Percentiles rank a stretch among this genome's conserved stretches.
These are phyloP conservation scores for Bibio marci DNA, from an alignment of 2,888 invertebrate species.

Conservation along the genomic window DNA sequence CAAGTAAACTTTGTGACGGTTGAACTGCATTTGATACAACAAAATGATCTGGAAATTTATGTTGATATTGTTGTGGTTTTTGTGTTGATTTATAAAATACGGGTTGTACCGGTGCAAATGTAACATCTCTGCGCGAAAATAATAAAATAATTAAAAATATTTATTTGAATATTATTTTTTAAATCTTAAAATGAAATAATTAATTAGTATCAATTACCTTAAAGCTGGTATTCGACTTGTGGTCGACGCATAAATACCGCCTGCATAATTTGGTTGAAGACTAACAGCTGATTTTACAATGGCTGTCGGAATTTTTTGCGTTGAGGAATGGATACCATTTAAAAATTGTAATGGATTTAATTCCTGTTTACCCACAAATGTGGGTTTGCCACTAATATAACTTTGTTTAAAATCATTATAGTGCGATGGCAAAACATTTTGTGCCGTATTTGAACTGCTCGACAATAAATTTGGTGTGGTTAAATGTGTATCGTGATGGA, in stretches of 20 bases:
- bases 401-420: constrained; percentile 4
- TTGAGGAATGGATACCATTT: constrained; percentile 7
- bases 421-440: constrained; percentile 6
- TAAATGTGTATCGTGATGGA: neutral
- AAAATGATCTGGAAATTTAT: constrained; percentile 9
- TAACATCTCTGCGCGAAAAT: constrained; percentile 6
- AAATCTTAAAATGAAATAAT: neutral
- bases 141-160: neutral
- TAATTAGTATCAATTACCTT: constrained; percentile 1
- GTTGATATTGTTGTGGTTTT: constrained; percentile 9
- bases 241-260: neutral
- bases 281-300: constrained; percentile 4
- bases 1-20: neutral
- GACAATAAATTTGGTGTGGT: constrained; percentile 5
- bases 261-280: neutral
- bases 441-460: constrained; percentile 9
- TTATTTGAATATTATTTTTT: neutral
- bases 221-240: constrained; percentile 2
- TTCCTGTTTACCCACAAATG: constrained; percentile 7
- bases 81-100: constrained; percentile 4
- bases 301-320: constrained; percentile 6
- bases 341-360: constrained; percentile 5
- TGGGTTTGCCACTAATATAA: constrained; percentile 6
- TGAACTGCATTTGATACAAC: constrained; percentile 2
- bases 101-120: constrained; percentile 6